Evolutionary conservation across 2,113 vertebrate genomes (phyloP).

Genomic region (Phasianus colchicus): DNA sequence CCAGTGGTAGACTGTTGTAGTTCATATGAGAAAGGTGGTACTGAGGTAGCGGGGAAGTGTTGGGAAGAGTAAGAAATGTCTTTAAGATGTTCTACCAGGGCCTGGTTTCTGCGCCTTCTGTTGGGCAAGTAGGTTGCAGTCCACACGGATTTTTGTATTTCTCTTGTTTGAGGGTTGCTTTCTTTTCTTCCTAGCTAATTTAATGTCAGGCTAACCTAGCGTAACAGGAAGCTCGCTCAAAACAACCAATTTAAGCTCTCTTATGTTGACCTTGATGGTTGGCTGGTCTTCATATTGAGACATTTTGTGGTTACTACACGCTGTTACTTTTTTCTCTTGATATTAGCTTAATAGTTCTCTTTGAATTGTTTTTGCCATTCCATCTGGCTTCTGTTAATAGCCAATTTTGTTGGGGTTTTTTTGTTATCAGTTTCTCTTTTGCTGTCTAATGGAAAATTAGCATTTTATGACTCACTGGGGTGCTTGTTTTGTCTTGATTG

Average conservation of each 20-base stretch:
- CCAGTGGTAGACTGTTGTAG: not conserved
- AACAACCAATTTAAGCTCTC: not conserved
- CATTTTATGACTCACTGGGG: not conserved
- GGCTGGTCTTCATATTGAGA: not conserved
- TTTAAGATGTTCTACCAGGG: not conserved
- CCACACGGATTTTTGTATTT: not conserved
- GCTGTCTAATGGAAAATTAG: constrained; percentile 6
- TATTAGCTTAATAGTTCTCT: constrained; percentile 16
- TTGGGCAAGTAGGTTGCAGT: not conserved
- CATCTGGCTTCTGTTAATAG: constrained; percentile 6
- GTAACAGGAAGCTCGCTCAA: not conserved
- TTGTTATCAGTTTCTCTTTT: constrained; percentile 40
- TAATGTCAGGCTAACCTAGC: not conserved
- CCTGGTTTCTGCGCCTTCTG: not conserved
- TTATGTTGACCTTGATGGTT: not conserved
- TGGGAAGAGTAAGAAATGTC: not conserved
- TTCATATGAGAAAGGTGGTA: not conserved
- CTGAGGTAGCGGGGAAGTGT: not conserved
- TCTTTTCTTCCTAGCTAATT: not conserved
- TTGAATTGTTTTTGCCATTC: not conserved
- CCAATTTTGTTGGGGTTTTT: constrained; percentile 20
- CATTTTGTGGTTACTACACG: not conserved
- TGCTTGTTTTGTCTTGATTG: constrained; percentile 13
- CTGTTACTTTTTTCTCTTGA: not conserved
- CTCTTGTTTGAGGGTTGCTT: not conserved